Evolutionary conservation across 1,140 invertebrate genomes (phyloP), one percentile per base, ranked within the genome.

Genomic region (Microvelia longipes): DNA sequence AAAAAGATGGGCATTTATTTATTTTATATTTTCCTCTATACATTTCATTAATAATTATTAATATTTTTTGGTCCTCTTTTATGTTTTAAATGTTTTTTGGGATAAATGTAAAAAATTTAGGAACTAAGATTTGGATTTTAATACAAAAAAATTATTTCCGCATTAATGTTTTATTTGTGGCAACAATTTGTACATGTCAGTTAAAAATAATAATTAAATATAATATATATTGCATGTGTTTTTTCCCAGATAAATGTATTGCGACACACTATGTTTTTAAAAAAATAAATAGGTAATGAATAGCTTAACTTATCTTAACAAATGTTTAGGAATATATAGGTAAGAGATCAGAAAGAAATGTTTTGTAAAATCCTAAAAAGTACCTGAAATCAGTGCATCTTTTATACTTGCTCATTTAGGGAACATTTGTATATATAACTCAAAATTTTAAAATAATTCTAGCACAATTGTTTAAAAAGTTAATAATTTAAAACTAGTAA

Each of bases 121-220:
- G 30, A 27, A 65, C 35, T 66, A 64, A 70, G 67, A 66, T 69
- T 72, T 67, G 68, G 69, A 70, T 70, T 70, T 61, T 70, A 69
- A 71, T 67, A 69, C 71, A 71, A 68, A 69, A 69, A 71, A 69
- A 73, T 73, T 63, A 73, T 72, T 72, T 50, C n/a, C n/a, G n/a
- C 60, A 70, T 72, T 67, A 72, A 70, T 68, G 69, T 73, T 68
- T 70, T 67, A 68, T 73, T 70, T 50, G 62, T 68, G 72, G 72
- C 72, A 71, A 73, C 72, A 73, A 73, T 73, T 73, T 73, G 72
- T 73, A 73, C 72, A 73, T 73, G 72, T 73, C 72, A 29, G 62
- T 66, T 50, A 19, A 11, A 50, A 50, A 66, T 64, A 66, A 50
- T 11, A 50, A 50, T n/a, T 19, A 50, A 19, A 50, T 50, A 50